A percentile compares a stretch with the other conserved stretches of the same genome.
phyloP scores from a whole-genome alignment of 2,113 vertebrate genomes.

The Athene cunicularia region DNA sequence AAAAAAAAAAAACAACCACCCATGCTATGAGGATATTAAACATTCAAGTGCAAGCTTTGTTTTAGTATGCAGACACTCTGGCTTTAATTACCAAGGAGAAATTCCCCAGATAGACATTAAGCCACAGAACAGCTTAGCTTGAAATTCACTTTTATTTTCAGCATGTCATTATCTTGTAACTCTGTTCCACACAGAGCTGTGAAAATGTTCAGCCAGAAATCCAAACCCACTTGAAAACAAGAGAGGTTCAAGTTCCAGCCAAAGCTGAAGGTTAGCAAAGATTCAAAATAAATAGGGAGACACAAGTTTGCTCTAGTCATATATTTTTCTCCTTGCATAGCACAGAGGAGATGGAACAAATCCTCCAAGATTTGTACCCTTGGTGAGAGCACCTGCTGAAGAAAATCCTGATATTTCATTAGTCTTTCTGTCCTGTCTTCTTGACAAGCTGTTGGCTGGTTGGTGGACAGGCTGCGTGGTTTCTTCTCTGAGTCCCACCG shows the following conservation, averaged over 20 bases:
- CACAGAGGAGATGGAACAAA: background rate
- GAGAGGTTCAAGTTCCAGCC: conserved; percentile 13
- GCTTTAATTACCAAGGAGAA: conserved; percentile 68
- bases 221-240: conserved; percentile 36
- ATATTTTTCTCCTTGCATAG: background rate
- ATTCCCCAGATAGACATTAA: conserved; percentile 36
- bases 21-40: conserved; percentile 47
- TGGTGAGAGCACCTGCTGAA: background rate
- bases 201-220: conserved; percentile 57
- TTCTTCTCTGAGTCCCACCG: background rate
- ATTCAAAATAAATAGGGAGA: conserved; percentile 20
- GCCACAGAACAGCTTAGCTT: background rate
- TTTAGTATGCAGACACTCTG: conserved; percentile 52
- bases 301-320: background rate
- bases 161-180: conserved; percentile 15
- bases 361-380: background rate
- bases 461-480: background rate
- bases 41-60: conserved; percentile 55
- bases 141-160: conserved; percentile 42
- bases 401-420: background rate
- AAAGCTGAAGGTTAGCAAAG: background rate
- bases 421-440: background rate
- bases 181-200: conserved; percentile 47
- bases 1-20: background rate
- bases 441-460: background rate